Conservation (phyloP, 2,888 invertebrate species). For the Anoplius nigerrimus region DNA sequence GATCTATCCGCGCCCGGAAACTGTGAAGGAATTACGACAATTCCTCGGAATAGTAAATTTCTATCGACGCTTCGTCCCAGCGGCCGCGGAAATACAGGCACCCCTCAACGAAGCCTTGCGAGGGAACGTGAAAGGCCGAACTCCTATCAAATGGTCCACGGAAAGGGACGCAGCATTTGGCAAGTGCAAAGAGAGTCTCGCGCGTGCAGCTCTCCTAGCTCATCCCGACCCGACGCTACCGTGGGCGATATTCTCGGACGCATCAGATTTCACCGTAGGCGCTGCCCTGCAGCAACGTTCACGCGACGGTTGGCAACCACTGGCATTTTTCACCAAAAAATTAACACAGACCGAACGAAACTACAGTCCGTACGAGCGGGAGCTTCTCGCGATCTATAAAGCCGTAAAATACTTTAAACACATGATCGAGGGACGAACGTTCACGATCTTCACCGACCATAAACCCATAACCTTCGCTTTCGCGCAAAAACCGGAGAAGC, state of each 20-base stretch:
- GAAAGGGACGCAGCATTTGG: no score
- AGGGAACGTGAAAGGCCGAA: no score
- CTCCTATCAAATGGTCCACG: no score
- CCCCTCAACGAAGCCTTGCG: no score
- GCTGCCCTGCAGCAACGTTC: slow-evolving; percentile 7
- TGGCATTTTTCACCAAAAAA: not conserved
- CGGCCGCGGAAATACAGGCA: no score
- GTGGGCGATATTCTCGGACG: not conserved
- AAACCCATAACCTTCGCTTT: not conserved
- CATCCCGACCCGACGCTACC: not conserved
- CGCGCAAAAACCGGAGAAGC: not conserved
- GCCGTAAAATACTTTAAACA: not conserved
- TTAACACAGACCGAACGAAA: not conserved
- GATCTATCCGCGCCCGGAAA: no score
- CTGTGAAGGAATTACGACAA: no score
- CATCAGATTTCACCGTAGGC: not conserved
- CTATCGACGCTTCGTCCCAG: no score
- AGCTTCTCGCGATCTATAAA: not conserved
- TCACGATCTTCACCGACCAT: not conserved
- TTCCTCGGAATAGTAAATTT: no score
- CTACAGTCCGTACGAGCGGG: slow-evolving; percentile 8
- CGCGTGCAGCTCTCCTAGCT: not conserved
- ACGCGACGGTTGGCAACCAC: not conserved
- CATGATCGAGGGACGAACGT: not conserved
- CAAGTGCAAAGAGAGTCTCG: not conserved